phyloP scores from a whole-genome alignment of 1,140 invertebrate genomes.

The Hyposmocoma kahamanoa region DNA sequence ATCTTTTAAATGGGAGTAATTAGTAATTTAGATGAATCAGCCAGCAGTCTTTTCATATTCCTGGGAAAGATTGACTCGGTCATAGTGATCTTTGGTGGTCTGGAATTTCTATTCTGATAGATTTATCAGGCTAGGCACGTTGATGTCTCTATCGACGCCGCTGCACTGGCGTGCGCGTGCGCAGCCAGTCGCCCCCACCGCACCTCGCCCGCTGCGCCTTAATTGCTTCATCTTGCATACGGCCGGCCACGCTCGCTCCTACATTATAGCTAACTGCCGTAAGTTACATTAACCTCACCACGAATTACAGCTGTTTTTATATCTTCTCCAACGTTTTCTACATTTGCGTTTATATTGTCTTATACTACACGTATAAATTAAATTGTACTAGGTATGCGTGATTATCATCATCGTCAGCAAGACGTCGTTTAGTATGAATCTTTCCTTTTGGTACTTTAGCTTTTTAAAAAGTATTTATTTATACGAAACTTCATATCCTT shows the following conservation, averaged over 20 bases:
- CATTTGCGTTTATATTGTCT: too few species aligned
- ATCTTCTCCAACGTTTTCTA: background rate
- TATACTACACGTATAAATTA: too few species aligned
- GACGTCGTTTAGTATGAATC: too few species aligned
- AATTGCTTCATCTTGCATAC: slow-evolving; percentile 69
- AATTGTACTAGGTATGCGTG: too few species aligned
- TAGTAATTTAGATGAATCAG: too few species aligned
- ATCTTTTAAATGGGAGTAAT: too few species aligned
- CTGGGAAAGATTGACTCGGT: too few species aligned
- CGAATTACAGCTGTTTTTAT: slow-evolving; percentile 43
- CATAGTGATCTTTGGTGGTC: background rate
- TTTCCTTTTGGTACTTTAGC: too few species aligned
- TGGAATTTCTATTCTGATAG: slow-evolving; percentile 19
- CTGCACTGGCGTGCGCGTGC: slow-evolving; percentile 43
- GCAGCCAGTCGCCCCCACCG: slow-evolving; percentile 32
- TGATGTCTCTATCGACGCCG: slow-evolving; percentile 67
- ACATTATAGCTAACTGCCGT: slow-evolving; percentile 41
- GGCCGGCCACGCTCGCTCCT: slow-evolving; percentile 43
- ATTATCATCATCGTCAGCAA: too few species aligned
- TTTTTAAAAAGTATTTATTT: too few species aligned
- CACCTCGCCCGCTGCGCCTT: slow-evolving; percentile 48
- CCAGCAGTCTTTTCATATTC: too few species aligned
- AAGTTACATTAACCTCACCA: slow-evolving; percentile 26
- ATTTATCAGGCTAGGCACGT: slow-evolving; percentile 28
- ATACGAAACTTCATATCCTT: too few species aligned